Conservation (phyloP, 2,888 invertebrate genomes). For the Eilema depressum region DNA sequence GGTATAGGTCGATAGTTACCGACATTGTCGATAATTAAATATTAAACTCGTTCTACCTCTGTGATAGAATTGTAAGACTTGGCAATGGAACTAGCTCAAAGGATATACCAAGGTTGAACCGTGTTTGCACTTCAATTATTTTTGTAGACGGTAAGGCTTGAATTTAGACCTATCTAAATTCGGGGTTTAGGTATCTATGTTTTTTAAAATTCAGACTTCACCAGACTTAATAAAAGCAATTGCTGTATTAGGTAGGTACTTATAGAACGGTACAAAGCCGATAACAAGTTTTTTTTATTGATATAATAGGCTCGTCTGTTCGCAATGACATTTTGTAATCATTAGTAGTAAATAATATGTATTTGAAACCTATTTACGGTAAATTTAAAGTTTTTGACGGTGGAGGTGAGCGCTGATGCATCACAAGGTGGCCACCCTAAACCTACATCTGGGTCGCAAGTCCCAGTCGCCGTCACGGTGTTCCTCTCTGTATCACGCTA, state of each 20-base stretch:
- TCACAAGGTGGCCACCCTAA: too few relatives aligned
- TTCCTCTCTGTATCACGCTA: too few relatives aligned
- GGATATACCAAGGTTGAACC: not conserved
- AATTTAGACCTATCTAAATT: not conserved
- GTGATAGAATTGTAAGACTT: not conserved
- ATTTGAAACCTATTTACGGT: not conserved
- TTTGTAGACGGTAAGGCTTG: not conserved
- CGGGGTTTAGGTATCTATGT: not conserved
- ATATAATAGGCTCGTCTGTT: not conserved
- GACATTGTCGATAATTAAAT: not conserved
- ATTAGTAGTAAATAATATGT: not conserved
- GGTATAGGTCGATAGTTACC: not conserved
- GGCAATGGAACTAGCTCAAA: not conserved
- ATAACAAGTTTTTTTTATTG: not conserved
- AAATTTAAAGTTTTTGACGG: too few relatives aligned
- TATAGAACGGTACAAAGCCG: not conserved
- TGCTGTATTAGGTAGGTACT: not conserved
- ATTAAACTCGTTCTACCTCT: not conserved
- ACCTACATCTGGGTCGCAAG: too few relatives aligned
- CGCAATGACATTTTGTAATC: not conserved
- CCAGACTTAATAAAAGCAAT: not conserved
- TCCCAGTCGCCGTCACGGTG: too few relatives aligned
- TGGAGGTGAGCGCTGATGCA: too few relatives aligned
- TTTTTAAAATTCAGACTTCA: not conserved
- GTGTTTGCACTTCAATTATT: slow-evolving; percentile 4